phyloP scores from a whole-genome alignment of 2,113 vertebrate genomes.

The Vanacampus margaritifer region DNA sequence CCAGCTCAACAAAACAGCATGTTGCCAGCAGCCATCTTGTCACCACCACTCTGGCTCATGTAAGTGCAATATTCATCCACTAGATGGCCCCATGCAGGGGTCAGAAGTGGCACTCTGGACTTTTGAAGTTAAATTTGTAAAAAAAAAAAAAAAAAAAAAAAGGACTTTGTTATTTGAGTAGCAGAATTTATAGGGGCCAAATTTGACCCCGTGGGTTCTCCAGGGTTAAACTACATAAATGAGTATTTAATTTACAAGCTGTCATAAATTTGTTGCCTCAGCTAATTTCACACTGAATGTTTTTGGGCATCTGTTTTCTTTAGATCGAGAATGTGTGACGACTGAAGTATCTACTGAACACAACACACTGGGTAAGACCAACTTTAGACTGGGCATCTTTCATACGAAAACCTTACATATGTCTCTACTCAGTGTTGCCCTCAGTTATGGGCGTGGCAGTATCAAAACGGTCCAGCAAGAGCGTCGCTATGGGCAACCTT shows the following conservation, averaged over 20 bases:
- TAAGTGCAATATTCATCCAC: no score
- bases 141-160: no score
- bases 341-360: constrained; percentile 52
- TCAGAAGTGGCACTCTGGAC: no score
- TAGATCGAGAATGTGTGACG: constrained; percentile 61
- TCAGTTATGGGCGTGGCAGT: constrained; percentile 75
- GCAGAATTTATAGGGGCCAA: no score
- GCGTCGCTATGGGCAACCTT: constrained; percentile 73
- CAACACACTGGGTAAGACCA: constrained; percentile 64
- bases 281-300: not conserved
- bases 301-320: constrained; percentile 10
- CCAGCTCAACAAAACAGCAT: no score
- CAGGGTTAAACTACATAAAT: not conserved
- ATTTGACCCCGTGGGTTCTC: no score
- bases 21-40: no score
- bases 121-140: no score
- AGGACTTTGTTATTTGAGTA: no score
- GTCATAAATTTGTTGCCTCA: not conserved
- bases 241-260: not conserved
- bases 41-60: no score
- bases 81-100: no score
- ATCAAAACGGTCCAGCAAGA: constrained; percentile 73
- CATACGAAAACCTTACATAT: no score
- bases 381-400: not conserved
- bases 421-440: constrained; percentile 66